These are phyloP conservation scores for Hemibagrus guttatus DNA, from an alignment of 2,797 vertebrate species.

Conservation along the genomic window DNA sequence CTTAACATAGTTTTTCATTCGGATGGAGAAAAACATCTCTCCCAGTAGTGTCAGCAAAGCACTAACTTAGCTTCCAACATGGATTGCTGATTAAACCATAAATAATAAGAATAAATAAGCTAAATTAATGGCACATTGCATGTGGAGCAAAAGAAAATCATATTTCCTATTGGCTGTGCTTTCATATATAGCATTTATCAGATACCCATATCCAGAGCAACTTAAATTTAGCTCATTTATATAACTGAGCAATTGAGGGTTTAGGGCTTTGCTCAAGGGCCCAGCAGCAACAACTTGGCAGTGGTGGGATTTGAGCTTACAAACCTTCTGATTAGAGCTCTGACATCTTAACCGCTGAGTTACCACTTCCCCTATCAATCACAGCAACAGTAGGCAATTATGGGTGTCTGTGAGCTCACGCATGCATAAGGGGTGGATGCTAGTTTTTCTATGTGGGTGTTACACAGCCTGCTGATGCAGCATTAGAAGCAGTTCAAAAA, in stretches of 20 bases:
- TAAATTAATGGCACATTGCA: background rate
- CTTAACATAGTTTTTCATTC: background rate
- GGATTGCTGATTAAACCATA: background rate
- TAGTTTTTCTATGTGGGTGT: background rate
- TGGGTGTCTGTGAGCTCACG: background rate
- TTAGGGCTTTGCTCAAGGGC: no score
- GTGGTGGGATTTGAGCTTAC: no score
- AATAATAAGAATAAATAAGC: background rate
- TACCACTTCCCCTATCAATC: background rate
- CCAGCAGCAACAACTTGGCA: no score
- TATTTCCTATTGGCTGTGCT: background rate
- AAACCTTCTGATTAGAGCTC: no score
- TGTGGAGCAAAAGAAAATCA: background rate
- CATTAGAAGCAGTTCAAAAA: background rate
- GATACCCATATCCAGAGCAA: no score
- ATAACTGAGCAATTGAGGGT: no score
- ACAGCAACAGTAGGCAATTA: background rate
- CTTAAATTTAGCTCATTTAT: no score
- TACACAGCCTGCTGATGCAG: background rate
- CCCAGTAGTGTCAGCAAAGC: no score
- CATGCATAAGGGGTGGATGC: background rate
- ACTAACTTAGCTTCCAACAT: background rate
- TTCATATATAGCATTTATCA: background rate
- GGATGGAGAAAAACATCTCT: background rate
- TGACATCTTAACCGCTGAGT: no score